Percentiles rank a stretch among this genome's conserved stretches.
Evolutionary conservation across 23 tunicate genomes (phyloP).

Genomic region (Styela plicata): DNA sequence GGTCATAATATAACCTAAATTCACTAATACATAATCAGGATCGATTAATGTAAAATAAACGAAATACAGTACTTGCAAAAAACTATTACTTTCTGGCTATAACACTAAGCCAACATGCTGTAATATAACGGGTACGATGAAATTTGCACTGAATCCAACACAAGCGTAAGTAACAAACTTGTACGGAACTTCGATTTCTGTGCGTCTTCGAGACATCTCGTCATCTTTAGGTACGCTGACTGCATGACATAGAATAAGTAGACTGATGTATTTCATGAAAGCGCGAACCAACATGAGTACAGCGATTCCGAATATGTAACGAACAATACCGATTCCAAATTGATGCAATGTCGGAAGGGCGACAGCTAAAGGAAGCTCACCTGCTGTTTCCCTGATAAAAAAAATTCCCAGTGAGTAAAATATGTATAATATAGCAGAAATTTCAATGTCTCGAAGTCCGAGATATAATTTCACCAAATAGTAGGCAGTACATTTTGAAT

Average conservation of each 20-base stretch:
- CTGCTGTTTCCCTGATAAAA: slow-evolving; percentile 52
- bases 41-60: neutral
- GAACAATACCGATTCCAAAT: slow-evolving; percentile 31
- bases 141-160: slow-evolving; percentile 56
- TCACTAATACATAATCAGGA: neutral
- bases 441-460: too few species aligned
- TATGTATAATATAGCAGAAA: neutral
- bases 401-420: neutral
- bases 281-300: slow-evolving; percentile 40
- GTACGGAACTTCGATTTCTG: slow-evolving; percentile 88
- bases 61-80: neutral
- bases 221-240: slow-evolving; percentile 62
- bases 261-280: slow-evolving; percentile 28
- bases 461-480: too few species aligned
- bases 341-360: slow-evolving; percentile 29
- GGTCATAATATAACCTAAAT: too few species aligned
- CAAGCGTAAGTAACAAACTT: slow-evolving; percentile 73
- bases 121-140: slow-evolving; percentile 42
- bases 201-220: slow-evolving; percentile 39
- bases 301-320: slow-evolving; percentile 58
- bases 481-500: too few species aligned
- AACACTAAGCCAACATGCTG: slow-evolving; percentile 26
- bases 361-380: slow-evolving; percentile 43
- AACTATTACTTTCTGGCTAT: neutral
- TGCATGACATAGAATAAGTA: slow-evolving; percentile 28